These are phyloP conservation scores for Thunnus maccoyii DNA, from an alignment of 2,113 vertebrate genomes.

Conservation along the genomic window DNA sequence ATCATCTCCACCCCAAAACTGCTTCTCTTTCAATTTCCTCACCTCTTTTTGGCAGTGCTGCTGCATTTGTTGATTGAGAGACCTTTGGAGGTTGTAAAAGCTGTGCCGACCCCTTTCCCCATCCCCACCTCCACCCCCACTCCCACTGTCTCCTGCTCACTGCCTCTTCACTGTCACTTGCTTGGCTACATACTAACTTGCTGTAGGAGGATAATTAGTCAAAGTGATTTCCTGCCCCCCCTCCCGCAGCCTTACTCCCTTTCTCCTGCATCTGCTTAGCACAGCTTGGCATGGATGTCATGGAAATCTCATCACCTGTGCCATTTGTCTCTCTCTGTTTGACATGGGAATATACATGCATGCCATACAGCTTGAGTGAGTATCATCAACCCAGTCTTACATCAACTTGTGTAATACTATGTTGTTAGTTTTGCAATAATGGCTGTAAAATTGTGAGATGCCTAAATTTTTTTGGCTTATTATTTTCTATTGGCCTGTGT, in stretches of 20 bases:
- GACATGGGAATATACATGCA: not conserved
- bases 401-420: too few relatives aligned
- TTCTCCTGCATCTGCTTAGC: slow-evolving; percentile 56
- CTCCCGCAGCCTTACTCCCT: not conserved
- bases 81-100: slow-evolving; percentile 48
- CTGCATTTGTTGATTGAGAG: slow-evolving; percentile 69
- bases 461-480: too few relatives aligned
- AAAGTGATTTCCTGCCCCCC: slow-evolving; percentile 72
- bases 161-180: slow-evolving; percentile 49
- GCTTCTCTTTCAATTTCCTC: slow-evolving; percentile 64
- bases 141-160: not conserved
- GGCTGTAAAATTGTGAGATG: too few relatives aligned
- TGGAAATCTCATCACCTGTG: slow-evolving; percentile 41
- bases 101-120: not conserved
- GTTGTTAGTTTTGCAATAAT: too few relatives aligned
- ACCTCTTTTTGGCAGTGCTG: slow-evolving; percentile 50
- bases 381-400: too few relatives aligned
- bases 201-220: slow-evolving; percentile 75
- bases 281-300: slow-evolving; percentile 44
- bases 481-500: too few relatives aligned
- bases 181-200: slow-evolving; percentile 62
- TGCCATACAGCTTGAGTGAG: too few relatives aligned
- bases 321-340: slow-evolving; percentile 4
- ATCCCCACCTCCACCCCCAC: too few relatives aligned
- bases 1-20: slow-evolving; percentile 38